Base-by-base conservation (phyloP, 2,888 invertebrate species). In the Elegia similella region DNA sequence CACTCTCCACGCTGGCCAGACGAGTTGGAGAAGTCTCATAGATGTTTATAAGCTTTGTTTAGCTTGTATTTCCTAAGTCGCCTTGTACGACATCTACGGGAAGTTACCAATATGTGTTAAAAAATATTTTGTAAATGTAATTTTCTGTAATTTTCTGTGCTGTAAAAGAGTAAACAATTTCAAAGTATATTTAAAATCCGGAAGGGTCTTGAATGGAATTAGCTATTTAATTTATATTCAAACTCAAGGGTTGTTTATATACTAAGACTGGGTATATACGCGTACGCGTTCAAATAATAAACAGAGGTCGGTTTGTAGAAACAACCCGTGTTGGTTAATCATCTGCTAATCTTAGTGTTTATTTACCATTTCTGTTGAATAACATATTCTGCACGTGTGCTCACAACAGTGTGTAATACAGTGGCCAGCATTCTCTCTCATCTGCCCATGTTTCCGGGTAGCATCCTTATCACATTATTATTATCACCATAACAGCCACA, bases 221-320 rank as follows among this genome's bases (percentile, higher is more conserved):
- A 38, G 38, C 38, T 12, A n/a, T 38, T 34, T 38, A 38, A 38
- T 38, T 38, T 38, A 12, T 38, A 12, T 38, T 12, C 12, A 38
- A 42, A 43, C 43, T 61, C 66, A 68, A 69, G 66, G 68, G 62
- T 65, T 66, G 64, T 62, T 59, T 59, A 57, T 8, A 29, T 60
- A 54, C 16, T 8, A 2, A 32, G 8, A 8, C 32, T 52, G 52
- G 16, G 48, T 60, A 64, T 65, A 62, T 65, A 67, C 65, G 63
- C 67, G 58, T 66, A 61, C 65, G 58, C 48, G 55, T 66, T 66
- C 61, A 60, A 56, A 63, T 66, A 71, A 68, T 71, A 77, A 78
- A 78, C 73, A 72, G 54, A 50, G 60, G 47, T 32, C 61, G 63
- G 70, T 64, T 72, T 72, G 66, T 68, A 70, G 59, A 68, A 72